Base-by-base conservation (phyloP, 2,888 invertebrate genomes). In the Diaprepes abbreviatus region DNA sequence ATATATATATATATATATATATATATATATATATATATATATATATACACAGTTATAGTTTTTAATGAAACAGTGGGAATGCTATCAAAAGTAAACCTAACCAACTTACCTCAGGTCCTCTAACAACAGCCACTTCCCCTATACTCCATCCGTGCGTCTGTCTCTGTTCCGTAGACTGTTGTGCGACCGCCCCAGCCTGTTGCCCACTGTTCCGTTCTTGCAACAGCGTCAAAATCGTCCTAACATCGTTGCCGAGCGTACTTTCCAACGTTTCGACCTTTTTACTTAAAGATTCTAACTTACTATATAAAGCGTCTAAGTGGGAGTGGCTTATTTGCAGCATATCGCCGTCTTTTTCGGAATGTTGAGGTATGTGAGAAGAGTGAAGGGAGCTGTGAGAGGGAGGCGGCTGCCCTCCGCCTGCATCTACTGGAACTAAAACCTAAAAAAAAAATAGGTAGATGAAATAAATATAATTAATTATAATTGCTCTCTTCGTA, bases 231-330 rank as follows among this genome's bases (percentile, higher is more conserved):
- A 94, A 85, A 72, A 94, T 93, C 73, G 90, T 87, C 74, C 91
- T 89, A 75, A 94, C 90, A 80, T 94, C 93, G 6, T 89, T 85
- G 17, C 91, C 90, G 78, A 94, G 88, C 33, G 91, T 90, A 71
- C 88, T 88, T 82, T 94, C 93, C 77, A 94, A 85, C 55, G 89
- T 87, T 50, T 90, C 89, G 74, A 94, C 88, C 75, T 89, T 89
- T 79, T 89, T 87, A 78, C 89, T 88, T 71, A 93, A 84, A 78
- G 90, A 89, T 77, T 93, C 92, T 80, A 93, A 87, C 78, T 91
- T 87, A 70, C 57, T 69, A 55, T 68, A 58, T 60, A 71, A 71
- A 52, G 64, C 59, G 9, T 71, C 67, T 60, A 71, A 78, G 90
- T 87, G 75, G 28, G 55, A 43, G 35, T 67, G 71, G 17, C 59